phyloP scores from a whole-genome alignment of 2,888 invertebrate species.

The Diachrysia chrysitis region DNA sequence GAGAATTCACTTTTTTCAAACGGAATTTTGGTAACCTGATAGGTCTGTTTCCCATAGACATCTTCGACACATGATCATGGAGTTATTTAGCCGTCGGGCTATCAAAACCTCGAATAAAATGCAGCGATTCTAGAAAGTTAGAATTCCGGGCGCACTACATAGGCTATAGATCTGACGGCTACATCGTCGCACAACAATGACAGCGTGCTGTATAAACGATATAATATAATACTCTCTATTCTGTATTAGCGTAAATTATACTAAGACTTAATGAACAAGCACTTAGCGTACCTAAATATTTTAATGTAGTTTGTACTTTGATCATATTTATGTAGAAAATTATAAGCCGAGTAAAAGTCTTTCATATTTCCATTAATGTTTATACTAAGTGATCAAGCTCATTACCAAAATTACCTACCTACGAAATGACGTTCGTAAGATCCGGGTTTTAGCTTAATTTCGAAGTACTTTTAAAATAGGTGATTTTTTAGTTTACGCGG shows the following conservation, averaged over 20 bases:
- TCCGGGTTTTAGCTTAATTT: too few species aligned
- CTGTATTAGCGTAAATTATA: background rate
- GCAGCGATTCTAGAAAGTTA: too few species aligned
- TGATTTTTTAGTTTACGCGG: background rate
- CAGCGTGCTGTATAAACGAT: background rate
- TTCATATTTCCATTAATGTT: slow-evolving; percentile 4
- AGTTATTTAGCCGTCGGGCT: too few species aligned
- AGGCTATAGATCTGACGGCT: too few species aligned
- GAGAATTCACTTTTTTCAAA: too few species aligned
- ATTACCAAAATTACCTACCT: background rate
- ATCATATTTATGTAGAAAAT: background rate
- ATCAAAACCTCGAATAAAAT: too few species aligned
- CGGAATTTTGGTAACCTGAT: too few species aligned
- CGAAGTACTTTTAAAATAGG: background rate
- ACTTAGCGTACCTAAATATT: slow-evolving; percentile 4
- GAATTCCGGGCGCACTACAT: too few species aligned
- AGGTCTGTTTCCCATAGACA: too few species aligned
- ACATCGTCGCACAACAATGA: too few species aligned
- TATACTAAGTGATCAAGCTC: slow-evolving; percentile 1
- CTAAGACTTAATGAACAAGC: background rate
- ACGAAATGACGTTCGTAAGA: background rate
- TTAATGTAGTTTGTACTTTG: background rate
- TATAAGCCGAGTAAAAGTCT: background rate
- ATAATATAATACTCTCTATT: background rate
- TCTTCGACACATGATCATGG: too few species aligned